A percentile compares a stretch with the other conserved stretches of the same genome.
Evolutionary conservation across 1,140 invertebrate species (phyloP).

Genomic region (Drosophila yakuba): DNA sequence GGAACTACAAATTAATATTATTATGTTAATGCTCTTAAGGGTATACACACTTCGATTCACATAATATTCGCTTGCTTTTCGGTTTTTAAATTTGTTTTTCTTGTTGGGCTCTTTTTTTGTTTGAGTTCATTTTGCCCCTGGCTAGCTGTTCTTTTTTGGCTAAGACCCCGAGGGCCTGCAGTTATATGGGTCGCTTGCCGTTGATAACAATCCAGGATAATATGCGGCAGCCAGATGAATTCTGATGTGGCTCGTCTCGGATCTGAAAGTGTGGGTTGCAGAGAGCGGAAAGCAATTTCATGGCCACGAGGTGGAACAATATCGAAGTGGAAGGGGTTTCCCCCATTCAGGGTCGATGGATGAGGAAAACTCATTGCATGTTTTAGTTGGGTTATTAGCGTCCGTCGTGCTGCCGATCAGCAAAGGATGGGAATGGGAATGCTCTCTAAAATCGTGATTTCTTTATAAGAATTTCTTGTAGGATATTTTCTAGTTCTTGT

Average conservation of each 20-base stretch:
- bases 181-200: constrained; percentile 78
- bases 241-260: constrained; percentile 26
- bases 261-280: constrained; percentile 1
- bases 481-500: too few species aligned
- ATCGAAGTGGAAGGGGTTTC: constrained; percentile 4
- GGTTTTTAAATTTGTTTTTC: constrained; percentile 63
- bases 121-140: constrained; percentile 70
- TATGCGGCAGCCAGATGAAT: constrained; percentile 51
- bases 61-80: not conserved
- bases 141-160: constrained; percentile 41
- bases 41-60: not conserved
- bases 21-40: not conserved
- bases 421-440: not conserved
- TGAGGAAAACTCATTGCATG: not conserved
- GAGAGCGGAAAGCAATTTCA: constrained; percentile 71
- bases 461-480: too few species aligned
- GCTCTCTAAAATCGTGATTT: not conserved
- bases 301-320: constrained; percentile 72
- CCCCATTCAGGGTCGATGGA: constrained; percentile 11
- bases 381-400: constrained; percentile 19
- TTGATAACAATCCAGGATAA: constrained; percentile 67
- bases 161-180: constrained; percentile 40
- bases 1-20: too few species aligned
- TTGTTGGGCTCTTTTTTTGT: constrained; percentile 50
- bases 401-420: constrained; percentile 5